Percentiles rank a stretch among this genome's conserved stretches.
phyloP scores from a whole-genome alignment of 2,797 vertebrate genomes.

The Jordanella pulchra region DNA sequence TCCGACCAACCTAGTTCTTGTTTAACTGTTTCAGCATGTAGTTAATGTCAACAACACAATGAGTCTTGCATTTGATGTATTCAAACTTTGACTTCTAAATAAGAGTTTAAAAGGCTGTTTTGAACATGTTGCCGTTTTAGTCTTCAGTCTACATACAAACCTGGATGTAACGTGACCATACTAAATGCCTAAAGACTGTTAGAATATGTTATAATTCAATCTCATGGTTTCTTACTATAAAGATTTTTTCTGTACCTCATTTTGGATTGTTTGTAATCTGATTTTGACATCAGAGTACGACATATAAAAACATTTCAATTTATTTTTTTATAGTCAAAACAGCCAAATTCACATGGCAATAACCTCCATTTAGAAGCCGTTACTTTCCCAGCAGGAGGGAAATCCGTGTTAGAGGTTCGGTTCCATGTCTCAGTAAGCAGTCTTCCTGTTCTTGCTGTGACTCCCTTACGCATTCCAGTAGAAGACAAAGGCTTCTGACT shows the following conservation, averaged over 20 bases:
- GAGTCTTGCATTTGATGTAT: background rate
- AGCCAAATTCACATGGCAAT: background rate
- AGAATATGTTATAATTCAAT: background rate
- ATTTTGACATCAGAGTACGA: background rate
- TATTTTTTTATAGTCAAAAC: background rate
- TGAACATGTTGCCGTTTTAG: background rate
- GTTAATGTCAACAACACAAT: background rate
- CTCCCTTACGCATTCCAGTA: constrained; percentile 27
- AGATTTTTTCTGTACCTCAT: background rate
- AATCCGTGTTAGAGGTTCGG: constrained; percentile 5
- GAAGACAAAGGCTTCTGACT: constrained; percentile 16
- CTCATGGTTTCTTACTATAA: background rate
- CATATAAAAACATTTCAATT: background rate
- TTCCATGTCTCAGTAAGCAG: constrained; percentile 1
- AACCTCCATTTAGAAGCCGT: constrained; percentile 4
- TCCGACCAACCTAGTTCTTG: background rate
- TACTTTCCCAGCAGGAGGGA: constrained; percentile 44
- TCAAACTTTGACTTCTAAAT: background rate
- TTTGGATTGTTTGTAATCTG: constrained; percentile 7
- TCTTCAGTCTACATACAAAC: background rate
- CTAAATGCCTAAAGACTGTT: background rate
- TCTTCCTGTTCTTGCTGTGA: constrained; percentile 18
- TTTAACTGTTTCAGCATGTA: background rate
- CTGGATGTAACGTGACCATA: background rate
- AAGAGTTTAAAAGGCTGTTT: background rate